phyloP scores from a whole-genome alignment of 1,140 invertebrate species.

The Heliconius himera region DNA sequence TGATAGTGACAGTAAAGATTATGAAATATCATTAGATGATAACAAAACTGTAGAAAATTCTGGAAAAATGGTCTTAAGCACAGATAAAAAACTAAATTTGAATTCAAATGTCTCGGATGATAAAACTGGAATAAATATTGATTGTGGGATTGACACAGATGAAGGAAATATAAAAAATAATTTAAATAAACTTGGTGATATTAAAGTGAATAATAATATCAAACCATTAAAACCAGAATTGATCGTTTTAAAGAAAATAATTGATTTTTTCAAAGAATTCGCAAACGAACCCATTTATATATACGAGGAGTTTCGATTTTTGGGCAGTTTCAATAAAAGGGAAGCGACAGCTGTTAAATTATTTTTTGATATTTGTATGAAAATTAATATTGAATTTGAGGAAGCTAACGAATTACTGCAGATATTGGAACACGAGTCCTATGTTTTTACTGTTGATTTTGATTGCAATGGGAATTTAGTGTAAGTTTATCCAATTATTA shows the following conservation, averaged over 20 bases:
- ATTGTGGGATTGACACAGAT: background rate
- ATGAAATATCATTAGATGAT: background rate
- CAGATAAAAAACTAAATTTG: background rate
- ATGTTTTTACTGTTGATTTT: constrained; percentile 29
- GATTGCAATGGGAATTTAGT: constrained; percentile 42
- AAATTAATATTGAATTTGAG: constrained; percentile 13
- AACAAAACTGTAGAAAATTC: background rate
- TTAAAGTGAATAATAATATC: background rate
- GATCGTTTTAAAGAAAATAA: constrained; percentile 25
- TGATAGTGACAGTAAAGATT: background rate
- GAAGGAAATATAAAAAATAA: background rate
- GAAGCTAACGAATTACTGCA: constrained; percentile 19
- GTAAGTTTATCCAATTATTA: constrained; percentile 33
- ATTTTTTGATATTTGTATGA: constrained; percentile 39
- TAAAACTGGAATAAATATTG: background rate
- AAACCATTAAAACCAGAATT: background rate
- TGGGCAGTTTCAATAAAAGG: constrained; percentile 40
- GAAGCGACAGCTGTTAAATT: constrained; percentile 32
- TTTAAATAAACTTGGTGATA: background rate
- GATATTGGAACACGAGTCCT: constrained; percentile 24
- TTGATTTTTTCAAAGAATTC: constrained; percentile 49
- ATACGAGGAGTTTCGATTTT: constrained; percentile 45
- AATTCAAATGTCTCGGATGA: background rate
- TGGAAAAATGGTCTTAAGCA: background rate
- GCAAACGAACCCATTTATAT: background rate